Conservation (phyloP, 2,888 invertebrate genomes). For the Globia sparganii region DNA sequence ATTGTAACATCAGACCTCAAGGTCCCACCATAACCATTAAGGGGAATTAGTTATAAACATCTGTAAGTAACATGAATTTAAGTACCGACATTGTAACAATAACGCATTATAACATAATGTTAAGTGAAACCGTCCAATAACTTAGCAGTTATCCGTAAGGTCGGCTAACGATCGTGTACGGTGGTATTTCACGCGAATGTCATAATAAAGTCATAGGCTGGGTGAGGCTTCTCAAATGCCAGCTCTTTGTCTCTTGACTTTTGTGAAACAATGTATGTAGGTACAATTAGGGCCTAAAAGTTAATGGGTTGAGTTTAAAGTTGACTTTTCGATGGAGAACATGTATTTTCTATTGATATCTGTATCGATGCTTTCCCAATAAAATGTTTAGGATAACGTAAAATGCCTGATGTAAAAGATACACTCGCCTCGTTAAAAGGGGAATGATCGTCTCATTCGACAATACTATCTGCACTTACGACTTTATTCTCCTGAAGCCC, state of each 20-base stretch:
- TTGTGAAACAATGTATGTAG: conserved; percentile 30
- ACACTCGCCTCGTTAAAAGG: not conserved
- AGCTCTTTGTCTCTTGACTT: conserved; percentile 58
- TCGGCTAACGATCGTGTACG: conserved; percentile 49
- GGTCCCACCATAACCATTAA: not conserved
- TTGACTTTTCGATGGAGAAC: not conserved
- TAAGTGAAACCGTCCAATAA: conserved; percentile 49
- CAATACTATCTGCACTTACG: conserved; percentile 9
- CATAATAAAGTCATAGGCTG: conserved; percentile 67
- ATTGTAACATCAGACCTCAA: not conserved
- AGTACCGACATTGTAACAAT: not conserved
- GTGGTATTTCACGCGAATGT: conserved; percentile 77
- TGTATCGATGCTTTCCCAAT: not conserved
- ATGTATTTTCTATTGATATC: not conserved
- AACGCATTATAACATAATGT: conserved; percentile 26
- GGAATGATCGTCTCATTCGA: not conserved
- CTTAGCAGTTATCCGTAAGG: conserved; percentile 60
- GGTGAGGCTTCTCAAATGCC: conserved; percentile 65
- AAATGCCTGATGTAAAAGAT: not conserved
- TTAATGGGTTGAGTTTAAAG: conserved; percentile 33
- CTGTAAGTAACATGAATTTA: conserved; percentile 13
- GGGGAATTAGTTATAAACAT: not conserved
- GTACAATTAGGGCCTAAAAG: conserved; percentile 38
- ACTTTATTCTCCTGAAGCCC: not conserved
- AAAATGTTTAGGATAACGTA: not conserved